phyloP scores from a whole-genome alignment of 2,113 vertebrate species.

The Pardalotus punctatus region DNA sequence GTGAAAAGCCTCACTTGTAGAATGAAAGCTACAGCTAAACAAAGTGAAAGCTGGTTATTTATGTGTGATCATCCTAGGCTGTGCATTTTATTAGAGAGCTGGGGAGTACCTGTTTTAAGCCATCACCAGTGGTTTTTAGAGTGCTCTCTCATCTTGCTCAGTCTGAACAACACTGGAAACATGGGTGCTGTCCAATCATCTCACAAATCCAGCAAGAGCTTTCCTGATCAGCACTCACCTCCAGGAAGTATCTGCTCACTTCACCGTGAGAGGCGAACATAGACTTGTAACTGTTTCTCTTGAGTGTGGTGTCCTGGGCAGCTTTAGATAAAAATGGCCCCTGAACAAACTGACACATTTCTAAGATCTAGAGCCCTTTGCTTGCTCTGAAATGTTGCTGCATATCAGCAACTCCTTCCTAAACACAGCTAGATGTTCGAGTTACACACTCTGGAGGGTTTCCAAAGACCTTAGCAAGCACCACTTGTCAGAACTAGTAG shows the following conservation, averaged over 20 bases:
- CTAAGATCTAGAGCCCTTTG: background rate
- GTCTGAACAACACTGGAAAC: background rate
- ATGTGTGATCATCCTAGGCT: background rate
- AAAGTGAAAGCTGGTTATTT: background rate
- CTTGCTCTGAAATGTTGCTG: background rate
- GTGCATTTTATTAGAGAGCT: background rate
- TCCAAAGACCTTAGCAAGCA: background rate
- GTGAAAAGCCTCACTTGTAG: background rate
- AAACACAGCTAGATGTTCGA: background rate
- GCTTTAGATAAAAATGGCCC: background rate
- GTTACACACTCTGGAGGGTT: background rate
- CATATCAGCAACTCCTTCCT: background rate
- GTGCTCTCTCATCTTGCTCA: background rate
- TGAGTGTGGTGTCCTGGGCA: background rate
- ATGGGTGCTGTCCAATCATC: background rate
- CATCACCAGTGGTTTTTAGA: background rate
- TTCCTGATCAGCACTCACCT: background rate
- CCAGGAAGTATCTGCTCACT: background rate
- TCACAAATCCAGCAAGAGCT: background rate
- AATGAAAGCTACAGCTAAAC: background rate
- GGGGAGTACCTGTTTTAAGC: background rate
- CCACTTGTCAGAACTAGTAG: background rate
- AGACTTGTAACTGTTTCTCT: background rate
- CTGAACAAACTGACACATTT: background rate
- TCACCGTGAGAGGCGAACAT: background rate